phyloP scores from a whole-genome alignment of 1,140 invertebrate genomes.

The Battus philenor region DNA sequence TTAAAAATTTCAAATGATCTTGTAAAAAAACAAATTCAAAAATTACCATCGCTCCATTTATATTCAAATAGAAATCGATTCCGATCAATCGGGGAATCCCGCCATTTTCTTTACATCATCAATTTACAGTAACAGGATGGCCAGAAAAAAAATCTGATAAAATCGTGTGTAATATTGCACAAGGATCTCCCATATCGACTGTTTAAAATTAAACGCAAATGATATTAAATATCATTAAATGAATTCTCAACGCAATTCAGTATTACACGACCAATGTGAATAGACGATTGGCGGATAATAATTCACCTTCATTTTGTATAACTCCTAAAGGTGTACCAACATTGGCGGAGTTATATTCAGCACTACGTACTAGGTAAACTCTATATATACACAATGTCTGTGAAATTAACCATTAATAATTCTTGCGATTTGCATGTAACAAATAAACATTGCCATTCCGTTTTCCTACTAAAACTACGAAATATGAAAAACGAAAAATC shows the following conservation, averaged over 20 bases:
- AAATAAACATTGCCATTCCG: constrained; percentile 3
- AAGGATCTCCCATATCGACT: constrained; percentile 38
- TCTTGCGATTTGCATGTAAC: neutral
- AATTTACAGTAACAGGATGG: constrained; percentile 34
- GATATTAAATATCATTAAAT: constrained; percentile 66
- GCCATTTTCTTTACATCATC: constrained; percentile 39
- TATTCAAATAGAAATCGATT: constrained; percentile 29
- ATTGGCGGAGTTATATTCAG: constrained; percentile 7
- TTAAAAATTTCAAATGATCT: constrained; percentile 47
- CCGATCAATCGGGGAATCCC: constrained; percentile 19
- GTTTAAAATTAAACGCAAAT: constrained; percentile 42
- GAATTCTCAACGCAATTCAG: constrained; percentile 21
- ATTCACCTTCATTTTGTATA: neutral
- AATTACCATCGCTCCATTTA: constrained; percentile 24
- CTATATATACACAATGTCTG: constrained; percentile 6
- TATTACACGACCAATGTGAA: neutral
- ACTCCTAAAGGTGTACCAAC: neutral
- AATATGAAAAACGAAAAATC: neutral
- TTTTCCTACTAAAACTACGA: constrained; percentile 1
- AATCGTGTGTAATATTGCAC: constrained; percentile 43
- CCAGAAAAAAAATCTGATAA: constrained; percentile 23
- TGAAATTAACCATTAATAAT: neutral
- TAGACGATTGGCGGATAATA: neutral
- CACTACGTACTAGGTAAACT: constrained; percentile 5
- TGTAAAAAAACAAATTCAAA: constrained; percentile 37